Evolutionary conservation across 2,113 vertebrate genomes (phyloP), one percentile per base, ranked within the genome.

Genomic region (Gambusia affinis): DNA sequence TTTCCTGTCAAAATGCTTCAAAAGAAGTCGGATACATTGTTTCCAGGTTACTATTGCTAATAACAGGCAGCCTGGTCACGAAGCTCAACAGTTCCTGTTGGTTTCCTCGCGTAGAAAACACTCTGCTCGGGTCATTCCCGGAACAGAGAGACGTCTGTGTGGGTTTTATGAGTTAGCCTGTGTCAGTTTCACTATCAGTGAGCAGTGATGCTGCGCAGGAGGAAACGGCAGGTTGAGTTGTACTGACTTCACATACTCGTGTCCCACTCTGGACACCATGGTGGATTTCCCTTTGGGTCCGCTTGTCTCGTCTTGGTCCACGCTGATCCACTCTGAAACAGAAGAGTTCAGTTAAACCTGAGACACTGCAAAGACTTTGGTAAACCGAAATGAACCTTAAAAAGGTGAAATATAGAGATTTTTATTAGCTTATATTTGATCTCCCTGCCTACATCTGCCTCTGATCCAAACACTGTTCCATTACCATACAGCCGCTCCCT

Each of bases 401-500:
- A 37, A 37, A 12, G 35, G 10, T 37, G 35, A 37, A 37, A 37
- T 37, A 37, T 37, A 64, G 37, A 3, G 22, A 19, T 31, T 69
- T n/a, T 22, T 54, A 24, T 33, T 5, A 3, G 4, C 10, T 69
- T 30, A 7, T 35, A 27, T 70, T 70, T 3, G 5, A 60, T 17
- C 33, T 61, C n/a, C 19, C 17, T n/a, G 22, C 24, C 62, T 33
- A 7, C 35, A 67, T 6, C 15, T 37, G 33, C 27, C 7, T 28
- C 0, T 22, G 24, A 39, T 8, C 28, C 10, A 47, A 37, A 27
- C 1, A 28, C 35, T 42, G 29, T 14, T 37, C 35, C 10, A 28
- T 64, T 94, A 98, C 97, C 97, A 0, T 99, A 99, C 57, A 99
- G 96, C 70, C 97, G 92, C 87, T 99, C 97, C 0, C 97, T 95